Percentiles rank a stretch among this genome's conserved stretches.
Evolutionary conservation across 2,888 invertebrate genomes (phyloP).

Genomic region (Thalpophila matura): DNA sequence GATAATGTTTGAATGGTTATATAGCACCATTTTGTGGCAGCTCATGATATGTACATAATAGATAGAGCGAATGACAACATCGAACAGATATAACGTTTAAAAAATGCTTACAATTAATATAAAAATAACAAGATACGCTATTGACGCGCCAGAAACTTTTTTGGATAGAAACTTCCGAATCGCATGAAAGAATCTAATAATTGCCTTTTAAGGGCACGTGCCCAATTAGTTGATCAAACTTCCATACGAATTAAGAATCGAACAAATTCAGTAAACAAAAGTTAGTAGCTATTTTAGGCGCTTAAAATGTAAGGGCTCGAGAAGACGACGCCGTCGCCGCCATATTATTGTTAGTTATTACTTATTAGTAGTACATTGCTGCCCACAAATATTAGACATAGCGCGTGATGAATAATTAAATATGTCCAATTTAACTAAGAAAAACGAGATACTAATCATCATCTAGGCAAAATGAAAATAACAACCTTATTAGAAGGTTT

Average conservation of each 20-base stretch:
- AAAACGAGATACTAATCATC: too few species aligned
- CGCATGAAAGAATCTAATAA: neutral
- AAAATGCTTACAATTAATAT: conserved; percentile 18
- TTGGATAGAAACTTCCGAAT: neutral
- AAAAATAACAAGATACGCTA: conserved; percentile 3
- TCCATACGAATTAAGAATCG: neutral
- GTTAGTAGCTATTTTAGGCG: neutral
- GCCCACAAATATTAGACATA: too few species aligned
- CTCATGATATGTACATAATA: conserved; percentile 38
- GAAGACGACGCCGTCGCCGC: too few species aligned
- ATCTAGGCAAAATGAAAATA: too few species aligned
- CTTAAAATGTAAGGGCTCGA: too few species aligned
- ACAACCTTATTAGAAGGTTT: too few species aligned
- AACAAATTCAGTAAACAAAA: neutral
- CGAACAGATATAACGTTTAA: neutral
- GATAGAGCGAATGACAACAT: neutral
- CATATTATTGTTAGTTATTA: too few species aligned
- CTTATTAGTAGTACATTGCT: too few species aligned
- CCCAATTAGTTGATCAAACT: neutral
- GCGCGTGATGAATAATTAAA: too few species aligned
- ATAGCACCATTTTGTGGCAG: conserved; percentile 50
- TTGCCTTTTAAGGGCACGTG: neutral
- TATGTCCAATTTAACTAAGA: too few species aligned
- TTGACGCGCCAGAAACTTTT: neutral
- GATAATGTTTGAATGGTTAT: conserved; percentile 9